A percentile compares a stretch with the other conserved stretches of the same genome.
phyloP scores from a whole-genome alignment of 2,888 invertebrate genomes.

The Neoitamus cyanurus region DNA sequence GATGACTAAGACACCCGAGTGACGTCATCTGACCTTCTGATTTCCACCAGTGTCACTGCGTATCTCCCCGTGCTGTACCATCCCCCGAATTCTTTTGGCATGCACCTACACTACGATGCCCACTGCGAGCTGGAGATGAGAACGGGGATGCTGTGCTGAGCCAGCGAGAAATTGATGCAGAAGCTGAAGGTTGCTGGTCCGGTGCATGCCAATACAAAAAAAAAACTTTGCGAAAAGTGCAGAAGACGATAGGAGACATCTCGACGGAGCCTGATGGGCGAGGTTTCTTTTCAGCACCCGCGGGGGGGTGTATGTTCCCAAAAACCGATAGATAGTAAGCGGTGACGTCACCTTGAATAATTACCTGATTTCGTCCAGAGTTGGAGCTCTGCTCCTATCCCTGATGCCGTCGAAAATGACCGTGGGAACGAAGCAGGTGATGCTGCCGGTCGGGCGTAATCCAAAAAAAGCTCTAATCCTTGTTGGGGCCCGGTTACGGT shows the following conservation, averaged over 20 bases:
- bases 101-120: not conserved
- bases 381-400: not conserved
- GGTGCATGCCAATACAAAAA: not conserved
- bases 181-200: not conserved
- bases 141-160: not conserved
- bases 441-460: not conserved
- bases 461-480: not conserved
- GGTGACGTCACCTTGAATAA: not conserved
- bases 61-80: not conserved
- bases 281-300: not conserved
- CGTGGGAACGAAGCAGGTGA: not conserved
- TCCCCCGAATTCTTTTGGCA: not conserved
- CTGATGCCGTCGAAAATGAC: not conserved
- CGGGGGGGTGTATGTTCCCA: not conserved
- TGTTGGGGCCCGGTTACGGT: not conserved
- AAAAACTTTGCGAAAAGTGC: not conserved
- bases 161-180: not conserved
- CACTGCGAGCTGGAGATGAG: not conserved
- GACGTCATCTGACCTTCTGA: constrained; percentile 31
- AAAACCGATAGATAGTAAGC: not conserved
- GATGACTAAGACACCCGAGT: not conserved
- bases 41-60: not conserved
- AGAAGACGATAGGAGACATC: not conserved
- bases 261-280: not conserved
- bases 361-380: not conserved